A percentile compares a stretch with the other conserved stretches of the same genome.
phyloP scores from a whole-genome alignment of 2,113 vertebrate genomes.

The Eubucco bourcierii region DNA sequence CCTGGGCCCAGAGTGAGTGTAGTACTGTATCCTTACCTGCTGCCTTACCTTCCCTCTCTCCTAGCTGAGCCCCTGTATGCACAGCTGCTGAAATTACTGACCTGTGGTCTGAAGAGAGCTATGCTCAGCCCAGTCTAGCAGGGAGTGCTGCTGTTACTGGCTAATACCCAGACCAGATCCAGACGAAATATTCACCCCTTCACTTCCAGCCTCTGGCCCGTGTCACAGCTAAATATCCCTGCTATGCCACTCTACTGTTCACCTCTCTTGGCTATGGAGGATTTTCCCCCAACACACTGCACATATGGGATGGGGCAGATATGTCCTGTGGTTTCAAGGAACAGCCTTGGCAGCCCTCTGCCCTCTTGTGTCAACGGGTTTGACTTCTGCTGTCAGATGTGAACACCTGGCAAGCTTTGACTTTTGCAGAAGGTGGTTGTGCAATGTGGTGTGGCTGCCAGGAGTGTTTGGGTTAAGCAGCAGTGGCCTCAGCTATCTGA shows the following conservation, averaged over 20 bases:
- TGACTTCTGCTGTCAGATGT: not conserved
- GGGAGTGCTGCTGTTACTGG: not conserved
- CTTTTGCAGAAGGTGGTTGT: not conserved
- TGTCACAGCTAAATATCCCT: not conserved
- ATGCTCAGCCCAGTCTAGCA: not conserved
- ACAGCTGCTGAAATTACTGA: not conserved
- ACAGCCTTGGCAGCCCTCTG: not conserved
- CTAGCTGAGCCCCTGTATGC: not conserved
- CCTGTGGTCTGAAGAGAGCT: not conserved
- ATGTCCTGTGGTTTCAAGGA: not conserved
- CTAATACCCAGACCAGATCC: not conserved
- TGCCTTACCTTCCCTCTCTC: not conserved
- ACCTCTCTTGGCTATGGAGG: not conserved
- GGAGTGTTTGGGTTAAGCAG: not conserved
- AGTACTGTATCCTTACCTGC: not conserved
- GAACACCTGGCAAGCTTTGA: not conserved
- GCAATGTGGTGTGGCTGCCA: not conserved
- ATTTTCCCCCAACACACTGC: not conserved
- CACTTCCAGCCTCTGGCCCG: not conserved
- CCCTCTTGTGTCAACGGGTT: not conserved
- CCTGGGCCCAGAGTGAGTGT: not conserved
- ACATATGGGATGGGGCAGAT: not conserved
- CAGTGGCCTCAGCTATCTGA: not conserved
- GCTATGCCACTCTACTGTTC: not conserved
- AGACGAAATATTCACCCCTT: not conserved